A percentile compares a stretch with the other conserved stretches of the same genome.
phyloP scores from a whole-genome alignment of 2,888 invertebrate species.

The Nomada lathburiana region DNA sequence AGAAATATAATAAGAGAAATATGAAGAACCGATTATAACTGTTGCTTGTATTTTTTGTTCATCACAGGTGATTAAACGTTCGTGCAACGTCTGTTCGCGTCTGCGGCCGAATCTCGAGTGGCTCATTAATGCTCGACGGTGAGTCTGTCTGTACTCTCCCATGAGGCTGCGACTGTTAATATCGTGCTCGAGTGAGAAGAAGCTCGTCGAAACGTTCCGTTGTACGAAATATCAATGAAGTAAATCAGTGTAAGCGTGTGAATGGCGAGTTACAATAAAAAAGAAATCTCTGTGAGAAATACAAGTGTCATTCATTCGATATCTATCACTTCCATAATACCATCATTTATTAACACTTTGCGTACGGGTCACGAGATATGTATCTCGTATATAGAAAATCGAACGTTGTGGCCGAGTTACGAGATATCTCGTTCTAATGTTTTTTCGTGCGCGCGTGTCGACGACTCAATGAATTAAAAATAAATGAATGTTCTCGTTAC shows the following conservation, averaged over 20 bases:
- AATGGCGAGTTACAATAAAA: constrained; percentile 2
- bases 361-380: too few relatives aligned
- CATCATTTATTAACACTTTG: neutral
- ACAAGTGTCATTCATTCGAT: constrained; percentile 6
- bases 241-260: neutral
- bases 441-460: too few relatives aligned
- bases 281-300: neutral
- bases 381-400: too few relatives aligned
- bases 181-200: constrained; percentile 1
- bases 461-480: too few relatives aligned
- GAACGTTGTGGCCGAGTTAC: too few relatives aligned
- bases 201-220: neutral
- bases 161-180: constrained; percentile 7
- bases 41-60: constrained; percentile 50
- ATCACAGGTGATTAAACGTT: constrained; percentile 60
- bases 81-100: constrained; percentile 45
- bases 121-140: constrained; percentile 26
- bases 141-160: neutral
- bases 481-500: too few relatives aligned
- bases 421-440: too few relatives aligned
- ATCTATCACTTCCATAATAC: neutral
- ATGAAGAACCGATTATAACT: constrained; percentile 54
- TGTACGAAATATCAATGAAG: neutral
- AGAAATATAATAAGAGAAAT: constrained; percentile 40
- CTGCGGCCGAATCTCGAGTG: constrained; percentile 34